Base-by-base conservation (phyloP, 2,113 vertebrate genomes). In the Alces alces region DNA sequence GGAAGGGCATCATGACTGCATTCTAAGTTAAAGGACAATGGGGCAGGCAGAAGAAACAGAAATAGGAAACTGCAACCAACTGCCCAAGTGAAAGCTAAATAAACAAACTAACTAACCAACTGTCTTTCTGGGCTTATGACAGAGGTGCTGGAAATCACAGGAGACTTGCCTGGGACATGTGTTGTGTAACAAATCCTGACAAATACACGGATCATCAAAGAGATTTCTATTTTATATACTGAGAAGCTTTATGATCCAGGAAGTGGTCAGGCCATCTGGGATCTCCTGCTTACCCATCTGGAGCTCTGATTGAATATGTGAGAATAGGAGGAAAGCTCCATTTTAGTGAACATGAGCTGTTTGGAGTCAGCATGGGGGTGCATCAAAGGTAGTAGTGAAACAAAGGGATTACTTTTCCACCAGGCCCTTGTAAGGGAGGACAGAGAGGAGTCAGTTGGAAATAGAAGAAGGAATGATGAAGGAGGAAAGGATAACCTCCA, bases 181-280 rank as follows among this genome's bases (percentile, higher is more conserved):
- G 97, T 94, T 97, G 88, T 97, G 61, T 94, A 97, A 94, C 98
- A 97, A 97, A 96, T 93, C 94, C 95, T 86, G 70, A 95, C 93
- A 96, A 95, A 96, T 95, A 95, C 86, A 95, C 82, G 91, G 97
- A 93, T 93, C 97, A 96, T 96, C 97, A 97, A 97, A 97, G 94
- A 96, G 91, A 60, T 93, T 97, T 93, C 94, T 97, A 94, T 91
- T 96, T 97, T 97, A 94, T 97, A 94, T 97, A 94, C 92, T 91
- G 95, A 97, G 89, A 93, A 85, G 86, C 90, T 96, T 97, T 96
- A 94, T 96, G 88, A 95, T 98, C 95, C 96, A 97, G 98, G 89
- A 97, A 98, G 95, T 95, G 95, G 94, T 94, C 93, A 94, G 94
- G 94, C 94, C 97, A 97, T 93, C 95, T 97, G 97, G 94, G 98